A percentile compares a stretch with the other conserved stretches of the same genome.
These are phyloP conservation scores for Muscicapa striata DNA, from an alignment of 2,797 vertebrate species.

Conservation along the genomic window DNA sequence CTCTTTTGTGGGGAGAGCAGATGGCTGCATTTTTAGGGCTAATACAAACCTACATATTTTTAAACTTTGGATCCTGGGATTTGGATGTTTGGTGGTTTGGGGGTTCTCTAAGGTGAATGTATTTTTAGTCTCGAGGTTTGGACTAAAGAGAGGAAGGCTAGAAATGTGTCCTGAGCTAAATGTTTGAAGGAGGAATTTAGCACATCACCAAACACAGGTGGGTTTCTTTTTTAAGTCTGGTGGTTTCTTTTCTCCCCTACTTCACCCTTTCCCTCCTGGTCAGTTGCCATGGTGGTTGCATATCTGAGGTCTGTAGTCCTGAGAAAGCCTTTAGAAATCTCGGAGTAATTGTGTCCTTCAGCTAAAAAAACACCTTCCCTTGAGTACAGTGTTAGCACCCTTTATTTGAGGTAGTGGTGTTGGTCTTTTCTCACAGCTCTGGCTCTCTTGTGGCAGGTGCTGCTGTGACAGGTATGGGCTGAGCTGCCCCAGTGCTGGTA, in stretches of 20 bases:
- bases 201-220: not conserved
- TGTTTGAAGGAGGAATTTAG: not conserved
- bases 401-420: no score
- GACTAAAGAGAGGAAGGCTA: not conserved
- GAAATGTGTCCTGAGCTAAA: not conserved
- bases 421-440: not conserved
- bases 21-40: not conserved
- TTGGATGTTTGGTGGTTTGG: not conserved
- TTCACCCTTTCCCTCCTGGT: not conserved
- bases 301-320: not conserved
- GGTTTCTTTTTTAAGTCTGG: not conserved
- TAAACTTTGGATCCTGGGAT: not conserved
- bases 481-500: not conserved
- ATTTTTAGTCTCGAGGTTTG: not conserved
- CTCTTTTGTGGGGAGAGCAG: rapidly evolving
- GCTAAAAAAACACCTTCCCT: rapidly evolving
- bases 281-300: not conserved
- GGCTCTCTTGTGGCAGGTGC: not conserved
- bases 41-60: not conserved
- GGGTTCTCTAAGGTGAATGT: not conserved
- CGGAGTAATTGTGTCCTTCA: not conserved
- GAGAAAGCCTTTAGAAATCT: not conserved
- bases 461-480: not conserved
- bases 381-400: no score
- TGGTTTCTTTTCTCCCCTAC: not conserved